Evolutionary conservation across 2,888 invertebrate species (phyloP).

Genomic region (Drosophila limbata): DNA sequence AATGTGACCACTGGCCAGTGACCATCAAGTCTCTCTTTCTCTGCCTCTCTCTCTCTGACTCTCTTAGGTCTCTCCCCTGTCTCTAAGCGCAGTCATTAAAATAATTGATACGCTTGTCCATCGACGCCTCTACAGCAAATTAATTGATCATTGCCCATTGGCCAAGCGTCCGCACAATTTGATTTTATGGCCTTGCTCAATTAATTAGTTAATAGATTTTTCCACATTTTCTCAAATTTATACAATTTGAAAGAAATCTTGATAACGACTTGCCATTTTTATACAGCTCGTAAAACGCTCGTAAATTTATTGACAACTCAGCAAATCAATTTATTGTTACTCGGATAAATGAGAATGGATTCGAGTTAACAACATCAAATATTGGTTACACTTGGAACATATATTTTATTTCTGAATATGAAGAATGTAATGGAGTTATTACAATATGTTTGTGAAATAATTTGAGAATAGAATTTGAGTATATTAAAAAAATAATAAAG

Average conservation of each 20-base stretch:
- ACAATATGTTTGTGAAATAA: too few relatives aligned
- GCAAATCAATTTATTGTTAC: slow-evolving; percentile 49
- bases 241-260: slow-evolving; percentile 19
- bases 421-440: neutral
- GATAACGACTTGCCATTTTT: slow-evolving; percentile 31
- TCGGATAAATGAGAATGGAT: neutral
- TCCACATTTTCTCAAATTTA: slow-evolving; percentile 27
- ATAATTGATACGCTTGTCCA: slow-evolving; percentile 79
- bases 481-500: too few relatives aligned
- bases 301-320: slow-evolving; percentile 64
- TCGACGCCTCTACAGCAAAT: slow-evolving; percentile 66
- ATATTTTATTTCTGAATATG: neutral
- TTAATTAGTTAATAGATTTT: slow-evolving; percentile 77
- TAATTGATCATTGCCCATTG: slow-evolving; percentile 64
- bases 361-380: neutral
- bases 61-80: slow-evolving; percentile 21
- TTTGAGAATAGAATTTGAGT: too few relatives aligned
- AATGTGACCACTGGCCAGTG: slow-evolving; percentile 71
- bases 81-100: slow-evolving; percentile 61
- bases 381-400: neutral
- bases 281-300: slow-evolving; percentile 50
- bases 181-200: slow-evolving; percentile 62
- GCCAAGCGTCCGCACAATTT: slow-evolving; percentile 42
- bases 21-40: slow-evolving; percentile 35
- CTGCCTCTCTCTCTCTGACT: slow-evolving; percentile 13